Base-by-base conservation (phyloP, 2,888 invertebrate genomes). In the Entomobrya multifasciata region DNA sequence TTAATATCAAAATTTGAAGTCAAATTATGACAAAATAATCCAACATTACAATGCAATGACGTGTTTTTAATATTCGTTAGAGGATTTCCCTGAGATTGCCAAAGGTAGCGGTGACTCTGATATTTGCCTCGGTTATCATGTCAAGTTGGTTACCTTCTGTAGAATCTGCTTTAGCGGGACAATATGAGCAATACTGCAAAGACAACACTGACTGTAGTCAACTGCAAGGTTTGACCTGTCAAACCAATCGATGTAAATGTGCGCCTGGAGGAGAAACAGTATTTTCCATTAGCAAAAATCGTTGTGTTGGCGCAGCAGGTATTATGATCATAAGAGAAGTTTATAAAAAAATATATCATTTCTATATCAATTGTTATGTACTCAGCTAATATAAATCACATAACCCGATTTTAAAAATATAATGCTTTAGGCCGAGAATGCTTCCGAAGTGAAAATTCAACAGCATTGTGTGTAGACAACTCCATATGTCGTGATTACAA, bases 221-320 rank as follows among this genome's bases (percentile, higher is more conserved):
- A n/a, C 10, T 20, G 1, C 72, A 72, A 27, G 89, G 89, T 22
- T 47, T 89, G 22, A 60, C 83, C 6, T 89, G 89, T 83, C 86
- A 87, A 60, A 70, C 57, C 36, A 17, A 72, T 20, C 27, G 74
- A 1, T 89, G 89, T 25, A 82, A 84, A 86, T 89, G 89, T 79
- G 87, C 84, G n/a, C 57, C 86, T 25, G 87, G 84, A 52, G 89
- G 89, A 57, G 89, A 85, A 49, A 87, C 89, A 8, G 89, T 89
- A 6, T 89, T 87, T 79, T 87, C 87, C 49, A 60, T 81, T 57
- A 77, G 79, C 49, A 78, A 65, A 52, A 89, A 82, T 70, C 82
- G 89, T 20, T 89, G 89, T 67, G 89, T 87, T n/a, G 87, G 87
- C 17, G 85, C 85, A 10, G 87, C 81, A 36, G 80, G 67, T 80